Evolutionary conservation across 1,140 invertebrate genomes (phyloP).

Genomic region (Holotrichia oblita): DNA sequence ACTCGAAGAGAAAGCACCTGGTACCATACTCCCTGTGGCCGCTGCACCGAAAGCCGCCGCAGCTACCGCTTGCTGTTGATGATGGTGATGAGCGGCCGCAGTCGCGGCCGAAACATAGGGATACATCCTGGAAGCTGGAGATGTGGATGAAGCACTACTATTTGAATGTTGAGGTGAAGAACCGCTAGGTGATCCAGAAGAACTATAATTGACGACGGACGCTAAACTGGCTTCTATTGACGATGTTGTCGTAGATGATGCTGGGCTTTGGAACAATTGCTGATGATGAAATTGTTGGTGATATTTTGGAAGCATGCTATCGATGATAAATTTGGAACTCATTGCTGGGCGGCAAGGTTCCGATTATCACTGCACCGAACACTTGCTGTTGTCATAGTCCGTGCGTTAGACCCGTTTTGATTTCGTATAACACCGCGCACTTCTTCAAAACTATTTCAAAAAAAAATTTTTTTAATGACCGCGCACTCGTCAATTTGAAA

Average conservation of each 20-base stretch:
- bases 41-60: slow-evolving; percentile 73
- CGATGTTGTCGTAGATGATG: slow-evolving; percentile 55
- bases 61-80: slow-evolving; percentile 75
- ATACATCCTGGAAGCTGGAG: slow-evolving; percentile 78
- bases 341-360: slow-evolving; percentile 67
- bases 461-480: slow-evolving; percentile 50
- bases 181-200: slow-evolving; percentile 60
- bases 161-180: slow-evolving; percentile 64
- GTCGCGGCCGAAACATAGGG: slow-evolving; percentile 74
- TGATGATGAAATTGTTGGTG: slow-evolving; percentile 81
- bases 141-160: slow-evolving; percentile 66
- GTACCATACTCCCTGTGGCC: slow-evolving; percentile 72
- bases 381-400: slow-evolving; percentile 57
- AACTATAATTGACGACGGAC: slow-evolving; percentile 60
- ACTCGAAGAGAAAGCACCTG: slow-evolving; percentile 67
- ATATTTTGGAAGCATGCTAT: slow-evolving; percentile 97
- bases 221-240: slow-evolving; percentile 67
- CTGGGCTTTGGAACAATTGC: slow-evolving; percentile 67
- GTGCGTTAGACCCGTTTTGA: slow-evolving; percentile 37
- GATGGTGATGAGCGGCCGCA: slow-evolving; percentile 74
- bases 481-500: slow-evolving; percentile 56
- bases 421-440: slow-evolving; percentile 45
- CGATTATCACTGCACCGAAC: slow-evolving; percentile 56
- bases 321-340: slow-evolving; percentile 96
- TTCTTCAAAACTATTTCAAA: neutral